Evolutionary conservation across 1,140 invertebrate species (phyloP), one percentile per base, ranked within the genome.

Genomic region (Ylistrum balloti): DNA sequence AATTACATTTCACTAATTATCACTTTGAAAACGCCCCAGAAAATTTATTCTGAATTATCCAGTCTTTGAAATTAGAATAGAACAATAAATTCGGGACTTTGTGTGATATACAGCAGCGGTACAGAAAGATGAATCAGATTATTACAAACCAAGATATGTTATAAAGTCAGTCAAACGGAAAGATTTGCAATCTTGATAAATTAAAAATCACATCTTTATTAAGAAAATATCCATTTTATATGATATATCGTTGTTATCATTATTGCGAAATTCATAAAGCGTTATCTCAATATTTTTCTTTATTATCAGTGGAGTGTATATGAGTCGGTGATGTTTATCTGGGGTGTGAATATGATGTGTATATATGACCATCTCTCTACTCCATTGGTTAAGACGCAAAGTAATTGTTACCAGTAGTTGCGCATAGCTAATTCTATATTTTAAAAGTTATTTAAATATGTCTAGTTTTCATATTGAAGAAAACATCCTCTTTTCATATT

Each of bases 371-470:
- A 74, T 74, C 56, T 74, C 9, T 45, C 56, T 74, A 17, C 56
- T 28, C 56, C 56, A 74, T 74, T 74, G 56, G 56, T 28, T 11
- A 74, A 28, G 22, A 74, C 56, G n/a, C 17, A 74, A 5, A 3
- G 13, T 22, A 22, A 28, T 74, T 74, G 56, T 74, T n/a, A 56
- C 22, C 56, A 5, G 11, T 28, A 74, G 56, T 74, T n/a, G 22
- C 56, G 56, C 56, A 74, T 28, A 74, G 56, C n/a, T 74, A 74
- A n/a, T 74, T 74, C 56, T 74, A 74, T 74, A 74, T n/a, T 11
- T 74, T n/a, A 74, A 74, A 74, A 74, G 56, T 28, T n/a, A 74
- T 28, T 74, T n/a, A 28, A 74, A 74, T 74, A 74, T 74, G 22
- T 28, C 22, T 74, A 28, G 56, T 74, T 28, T 74, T 74, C 56